Evolutionary conservation across 2,113 vertebrate species (phyloP).

Genomic region (Oreocharis arfaki): DNA sequence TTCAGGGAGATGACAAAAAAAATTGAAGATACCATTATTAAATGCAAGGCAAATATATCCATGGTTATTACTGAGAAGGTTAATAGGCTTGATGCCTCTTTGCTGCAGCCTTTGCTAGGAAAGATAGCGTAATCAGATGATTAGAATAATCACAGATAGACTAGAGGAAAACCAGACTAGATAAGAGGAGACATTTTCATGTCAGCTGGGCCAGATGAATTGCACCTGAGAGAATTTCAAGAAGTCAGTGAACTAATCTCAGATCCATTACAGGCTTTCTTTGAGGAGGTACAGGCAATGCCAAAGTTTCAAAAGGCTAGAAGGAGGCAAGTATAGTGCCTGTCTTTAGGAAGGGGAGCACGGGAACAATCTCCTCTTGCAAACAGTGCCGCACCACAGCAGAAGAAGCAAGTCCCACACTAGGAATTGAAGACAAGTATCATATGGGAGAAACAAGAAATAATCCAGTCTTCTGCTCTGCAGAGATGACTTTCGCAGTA

Average conservation of each 20-base stretch:
- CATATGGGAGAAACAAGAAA: background rate
- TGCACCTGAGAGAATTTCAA: slow-evolving; percentile 41
- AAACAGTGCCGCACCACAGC: background rate
- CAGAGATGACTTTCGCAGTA: background rate
- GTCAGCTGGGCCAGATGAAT: slow-evolving; percentile 28
- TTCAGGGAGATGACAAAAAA: background rate
- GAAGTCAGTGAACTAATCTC: slow-evolving; percentile 3
- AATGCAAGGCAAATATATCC: background rate
- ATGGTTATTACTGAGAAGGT: background rate
- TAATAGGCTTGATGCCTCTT: background rate
- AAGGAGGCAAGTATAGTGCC: background rate
- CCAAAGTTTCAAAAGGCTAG: background rate
- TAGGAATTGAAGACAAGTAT: background rate
- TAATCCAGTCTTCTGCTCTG: background rate
- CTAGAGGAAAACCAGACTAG: slow-evolving; percentile 28
- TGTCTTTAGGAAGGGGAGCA: background rate
- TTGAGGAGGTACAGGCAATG: background rate
- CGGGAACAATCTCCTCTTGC: background rate
- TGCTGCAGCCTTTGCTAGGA: background rate
- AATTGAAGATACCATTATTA: background rate
- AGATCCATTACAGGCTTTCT: background rate
- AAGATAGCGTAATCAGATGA: background rate
- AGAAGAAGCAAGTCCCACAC: background rate
- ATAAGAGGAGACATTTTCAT: background rate
- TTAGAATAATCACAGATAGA: background rate